Evolutionary conservation across 2,797 vertebrate species (phyloP), one percentile per base, ranked within the genome.

Genomic region (Podarcis lilfordi): DNA sequence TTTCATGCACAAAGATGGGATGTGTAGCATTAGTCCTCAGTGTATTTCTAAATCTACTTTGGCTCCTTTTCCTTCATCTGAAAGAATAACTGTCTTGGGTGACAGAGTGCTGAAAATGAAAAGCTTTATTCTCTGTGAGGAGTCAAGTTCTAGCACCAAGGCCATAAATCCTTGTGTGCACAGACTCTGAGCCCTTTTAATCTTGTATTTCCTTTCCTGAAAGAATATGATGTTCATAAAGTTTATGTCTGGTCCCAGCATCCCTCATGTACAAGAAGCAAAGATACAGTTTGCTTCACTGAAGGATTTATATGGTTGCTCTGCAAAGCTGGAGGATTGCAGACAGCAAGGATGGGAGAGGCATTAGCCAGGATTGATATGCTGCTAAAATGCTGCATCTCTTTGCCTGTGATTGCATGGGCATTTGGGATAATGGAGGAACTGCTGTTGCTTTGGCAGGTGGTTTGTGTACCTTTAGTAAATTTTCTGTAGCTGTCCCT

Each of bases 221-320:
- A 91, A 88, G 85, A 82, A 91, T 81, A 85, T 19, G 50, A 83
- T 25, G 81, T 88, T 89, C 45, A 8, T 88, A n/a, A 94, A 92
- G 82, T 50, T 92, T 91, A 90, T 32, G 69, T 27, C 82, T 35
- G 35, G 86, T 93, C 91, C 94, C 91, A 2, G 27, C 0, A 0
- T 90, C 89, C 90, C 91, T 87, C 55, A 1, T 23, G 72, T 88
- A 83, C 88, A 72, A 85, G 94, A 84, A 25, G 77, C 83, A 61
- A n/a, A 89, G 87, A n/a, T n/a, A 32, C 29, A 1, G 55, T 35
- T 82, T 75, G 86, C 91, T 89, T 85, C 82, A 15, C 10, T 1
- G 45, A 84, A 78, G 84, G 91, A 92, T 88, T 89, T 89, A 84
- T 87, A 86, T 8, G 6, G 40, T 80, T 8, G 32, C 74, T 81